Evolutionary conservation across 2,113 vertebrate genomes (phyloP), one percentile per base, ranked within the genome.

Genomic region (Cinclus mexicanus): DNA sequence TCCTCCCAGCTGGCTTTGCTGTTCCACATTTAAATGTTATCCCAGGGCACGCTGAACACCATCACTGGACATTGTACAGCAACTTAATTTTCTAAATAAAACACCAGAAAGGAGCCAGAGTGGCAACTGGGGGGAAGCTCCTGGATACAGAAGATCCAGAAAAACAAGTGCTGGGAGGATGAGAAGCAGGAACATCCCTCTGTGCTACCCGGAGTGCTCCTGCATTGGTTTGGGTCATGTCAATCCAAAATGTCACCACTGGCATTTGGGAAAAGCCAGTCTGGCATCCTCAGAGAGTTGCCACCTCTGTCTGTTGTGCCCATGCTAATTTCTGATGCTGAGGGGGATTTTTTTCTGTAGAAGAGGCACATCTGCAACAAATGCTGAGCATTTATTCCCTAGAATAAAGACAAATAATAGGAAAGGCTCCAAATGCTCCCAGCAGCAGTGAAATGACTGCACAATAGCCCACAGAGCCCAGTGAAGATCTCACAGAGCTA

Each of bases 351-450:
- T 50, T 87, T 87, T 60, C 0, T 1, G 76, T 37, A 50, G 64
- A 81, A 49, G 68, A 86, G 59, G 50, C 68, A 83, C 88, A 93
- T 95, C 94, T 90, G 94, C 86, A 78, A 87, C 55, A 93, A 93
- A 91, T 8, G 59, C 79, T 0, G 0, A 4, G 1, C 64, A 41
- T 67, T 92, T 61, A 61, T 67, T 63, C 86, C 72, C 71, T 15
- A 8, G 65, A 87, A 94, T 75, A 67, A 74, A 95, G 77, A 64
- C 86, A 90, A 81, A 92, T 67, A 59, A 59, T 3, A 78, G 89
- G 77, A 82, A 94, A 12, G 72, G 76, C 94, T 81, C 80, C 80
- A 89, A 87, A 59, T 31, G 70, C 77, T 88, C 88, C 78, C 88
- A 53, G 83, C 65, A 87, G 46, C 74, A 52, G 42, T 29, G 70